These are phyloP conservation scores for Gallinago undulata DNA, from an alignment of 2,113 vertebrate species.

Conservation along the genomic window DNA sequence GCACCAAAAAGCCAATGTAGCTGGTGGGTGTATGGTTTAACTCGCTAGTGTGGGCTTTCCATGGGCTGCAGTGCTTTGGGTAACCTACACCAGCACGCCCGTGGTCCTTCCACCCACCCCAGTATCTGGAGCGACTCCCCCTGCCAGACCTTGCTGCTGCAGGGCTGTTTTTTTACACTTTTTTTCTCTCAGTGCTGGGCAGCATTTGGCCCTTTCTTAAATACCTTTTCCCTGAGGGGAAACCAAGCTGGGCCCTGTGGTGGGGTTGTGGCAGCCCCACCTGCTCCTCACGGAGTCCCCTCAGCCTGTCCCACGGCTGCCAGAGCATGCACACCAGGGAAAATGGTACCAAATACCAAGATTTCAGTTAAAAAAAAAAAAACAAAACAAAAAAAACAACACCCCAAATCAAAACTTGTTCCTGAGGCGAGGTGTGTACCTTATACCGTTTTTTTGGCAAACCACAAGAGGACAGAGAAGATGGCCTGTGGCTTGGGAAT, in stretches of 20 bases:
- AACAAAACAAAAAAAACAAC: no score
- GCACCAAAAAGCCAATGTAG: accelerated
- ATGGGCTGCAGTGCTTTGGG: accelerated
- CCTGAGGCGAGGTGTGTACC: no score
- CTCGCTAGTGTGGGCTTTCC: accelerated
- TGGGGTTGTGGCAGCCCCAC: neutral
- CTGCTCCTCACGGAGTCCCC: neutral
- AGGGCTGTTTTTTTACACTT: neutral
- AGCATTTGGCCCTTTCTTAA: neutral
- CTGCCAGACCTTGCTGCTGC: accelerated
- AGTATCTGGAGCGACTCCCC: neutral
- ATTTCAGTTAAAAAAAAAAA: neutral
- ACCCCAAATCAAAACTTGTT: no score
- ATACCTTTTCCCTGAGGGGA: accelerated
- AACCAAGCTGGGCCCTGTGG: accelerated
- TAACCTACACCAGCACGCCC: accelerated
- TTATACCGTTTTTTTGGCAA: neutral
- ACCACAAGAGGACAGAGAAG: neutral
- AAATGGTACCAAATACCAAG: accelerated
- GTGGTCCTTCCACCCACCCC: accelerated
- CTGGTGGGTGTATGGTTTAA: accelerated
- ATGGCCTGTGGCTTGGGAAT: accelerated
- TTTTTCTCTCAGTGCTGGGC: neutral
- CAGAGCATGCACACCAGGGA: accelerated
- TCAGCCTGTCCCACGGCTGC: neutral